These are phyloP conservation scores for Phalacrocorax aristotelis DNA, from an alignment of 2,113 vertebrate species.

Conservation along the genomic window DNA sequence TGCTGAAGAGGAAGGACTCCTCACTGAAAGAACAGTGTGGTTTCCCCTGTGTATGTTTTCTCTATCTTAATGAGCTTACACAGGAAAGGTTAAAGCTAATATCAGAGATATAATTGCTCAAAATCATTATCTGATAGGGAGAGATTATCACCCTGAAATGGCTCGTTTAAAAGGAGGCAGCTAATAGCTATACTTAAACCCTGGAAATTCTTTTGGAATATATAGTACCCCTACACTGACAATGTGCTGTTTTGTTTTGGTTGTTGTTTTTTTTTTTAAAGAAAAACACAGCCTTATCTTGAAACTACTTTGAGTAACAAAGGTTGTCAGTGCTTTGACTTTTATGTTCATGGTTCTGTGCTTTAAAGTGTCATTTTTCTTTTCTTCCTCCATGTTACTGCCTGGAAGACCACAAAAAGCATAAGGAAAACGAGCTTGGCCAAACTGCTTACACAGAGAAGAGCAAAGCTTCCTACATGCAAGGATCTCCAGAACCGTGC, in stretches of 20 bases:
- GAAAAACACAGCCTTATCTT: not conserved
- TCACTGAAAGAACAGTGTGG: not conserved
- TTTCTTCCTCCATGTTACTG: not conserved
- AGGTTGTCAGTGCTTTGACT: not conserved
- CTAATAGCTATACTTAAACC: not conserved
- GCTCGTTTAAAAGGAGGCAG: not conserved
- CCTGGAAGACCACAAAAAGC: not conserved
- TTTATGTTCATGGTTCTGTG: not conserved
- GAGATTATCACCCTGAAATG: conserved; percentile 27
- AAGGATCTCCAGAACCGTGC: not conserved
- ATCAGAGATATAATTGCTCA: not conserved
- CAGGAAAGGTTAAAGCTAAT: conserved; percentile 13
- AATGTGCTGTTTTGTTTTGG: not conserved
- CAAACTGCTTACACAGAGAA: not conserved
- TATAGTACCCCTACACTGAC: not conserved
- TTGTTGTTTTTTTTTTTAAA: not conserved
- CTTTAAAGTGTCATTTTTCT: not conserved
- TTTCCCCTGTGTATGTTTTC: not conserved
- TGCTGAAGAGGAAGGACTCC: not conserved
- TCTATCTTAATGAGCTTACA: not conserved
- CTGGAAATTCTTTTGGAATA: not conserved
- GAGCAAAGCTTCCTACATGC: not conserved
- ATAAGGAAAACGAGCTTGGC: not conserved
- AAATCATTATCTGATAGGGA: conserved; percentile 4
- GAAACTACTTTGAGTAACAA: not conserved